Conservation (phyloP, 2,113 vertebrate genomes). For the Ranitomeya imitator region DNA sequence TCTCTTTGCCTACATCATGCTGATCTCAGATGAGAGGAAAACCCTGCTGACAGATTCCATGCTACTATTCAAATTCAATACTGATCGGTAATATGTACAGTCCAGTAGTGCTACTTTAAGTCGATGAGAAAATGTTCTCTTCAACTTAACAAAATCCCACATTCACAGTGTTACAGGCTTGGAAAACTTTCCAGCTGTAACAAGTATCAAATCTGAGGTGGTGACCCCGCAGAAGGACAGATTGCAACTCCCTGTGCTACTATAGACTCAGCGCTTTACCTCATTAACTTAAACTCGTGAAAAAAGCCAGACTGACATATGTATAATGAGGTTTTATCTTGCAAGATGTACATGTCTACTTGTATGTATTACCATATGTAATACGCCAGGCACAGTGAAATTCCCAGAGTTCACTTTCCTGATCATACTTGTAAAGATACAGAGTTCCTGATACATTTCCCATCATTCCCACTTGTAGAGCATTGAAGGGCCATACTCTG, state of each 20-base stretch:
- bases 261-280: not conserved
- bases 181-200: conserved; percentile 24
- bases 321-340: conserved; percentile 21
- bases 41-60: no score
- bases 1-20: no score
- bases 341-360: conserved; percentile 7
- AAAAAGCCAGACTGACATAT: not conserved
- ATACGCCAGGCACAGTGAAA: not conserved
- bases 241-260: not conserved
- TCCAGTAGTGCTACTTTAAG: not conserved
- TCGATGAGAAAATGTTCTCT: not conserved
- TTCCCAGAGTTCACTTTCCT: not conserved
- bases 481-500: not conserved
- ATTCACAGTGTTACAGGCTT: not conserved
- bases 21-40: no score
- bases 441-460: not conserved
- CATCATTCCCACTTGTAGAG: not conserved
- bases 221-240: not conserved
- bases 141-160: not conserved
- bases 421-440: not conserved
- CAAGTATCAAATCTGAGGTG: conserved; percentile 12
- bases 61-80: no score
- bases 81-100: not conserved
- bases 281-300: conserved; percentile 14
- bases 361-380: conserved; percentile 5